phyloP scores from a whole-genome alignment of 2,888 invertebrate genomes.

The Sminthurinus aureus region DNA sequence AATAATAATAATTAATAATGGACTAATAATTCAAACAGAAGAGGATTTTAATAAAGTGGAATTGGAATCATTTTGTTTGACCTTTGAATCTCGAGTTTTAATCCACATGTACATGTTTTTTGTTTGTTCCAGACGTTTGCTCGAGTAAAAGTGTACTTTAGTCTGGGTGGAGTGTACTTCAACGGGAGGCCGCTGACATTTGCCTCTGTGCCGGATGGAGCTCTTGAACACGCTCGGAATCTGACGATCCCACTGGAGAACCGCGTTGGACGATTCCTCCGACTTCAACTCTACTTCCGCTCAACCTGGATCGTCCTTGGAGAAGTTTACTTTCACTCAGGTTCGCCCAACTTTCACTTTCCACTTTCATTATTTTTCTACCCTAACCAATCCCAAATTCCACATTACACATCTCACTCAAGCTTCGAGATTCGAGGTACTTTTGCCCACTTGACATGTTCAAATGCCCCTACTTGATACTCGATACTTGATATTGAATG shows the following conservation, averaged over 20 bases:
- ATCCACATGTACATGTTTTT: too few relatives aligned
- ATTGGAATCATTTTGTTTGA: too few relatives aligned
- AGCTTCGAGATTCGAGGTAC: too few relatives aligned
- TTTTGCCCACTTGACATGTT: too few relatives aligned
- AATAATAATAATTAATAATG: too few relatives aligned
- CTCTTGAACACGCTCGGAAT: conserved; percentile 79
- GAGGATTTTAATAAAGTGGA: too few relatives aligned
- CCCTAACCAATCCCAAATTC: background rate
- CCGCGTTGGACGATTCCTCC: conserved; percentile 77
- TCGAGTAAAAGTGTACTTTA: conserved; percentile 78
- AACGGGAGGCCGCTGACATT: conserved; percentile 77
- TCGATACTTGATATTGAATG: too few relatives aligned
- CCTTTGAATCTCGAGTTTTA: too few relatives aligned
- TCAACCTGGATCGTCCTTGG: conserved; percentile 85
- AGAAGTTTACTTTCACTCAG: conserved; percentile 83
- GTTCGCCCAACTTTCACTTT: conserved; percentile 65
- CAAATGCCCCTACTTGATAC: too few relatives aligned
- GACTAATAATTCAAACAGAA: too few relatives aligned
- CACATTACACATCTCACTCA: too few relatives aligned
- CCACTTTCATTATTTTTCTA: background rate
- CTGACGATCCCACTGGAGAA: conserved; percentile 82
- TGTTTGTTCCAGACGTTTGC: conserved; percentile 73
- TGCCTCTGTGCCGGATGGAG: conserved; percentile 73
- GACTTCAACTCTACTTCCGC: conserved; percentile 77
- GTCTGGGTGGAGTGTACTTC: conserved; percentile 74